Conservation (phyloP, 2,113 vertebrate species). For the Hydrolagus affinis region DNA sequence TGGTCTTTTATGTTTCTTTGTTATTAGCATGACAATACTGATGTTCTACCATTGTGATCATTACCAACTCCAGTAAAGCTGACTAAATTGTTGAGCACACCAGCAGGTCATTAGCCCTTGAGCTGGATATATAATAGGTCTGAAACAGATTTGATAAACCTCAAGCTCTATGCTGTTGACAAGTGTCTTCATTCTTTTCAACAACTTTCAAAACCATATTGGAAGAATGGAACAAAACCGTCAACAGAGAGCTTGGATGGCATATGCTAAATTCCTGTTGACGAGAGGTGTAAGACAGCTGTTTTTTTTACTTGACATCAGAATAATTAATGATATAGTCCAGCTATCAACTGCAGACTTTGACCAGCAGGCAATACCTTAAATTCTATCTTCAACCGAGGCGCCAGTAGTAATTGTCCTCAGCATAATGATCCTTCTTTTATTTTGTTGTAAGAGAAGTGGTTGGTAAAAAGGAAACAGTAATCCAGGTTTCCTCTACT, state of each 20-base stretch:
- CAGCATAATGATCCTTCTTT: slow-evolving; percentile 45
- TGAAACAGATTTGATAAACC: slow-evolving; percentile 80
- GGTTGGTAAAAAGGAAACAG: slow-evolving; percentile 47
- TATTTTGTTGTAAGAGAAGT: slow-evolving; percentile 43
- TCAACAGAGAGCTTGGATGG: slow-evolving; percentile 50
- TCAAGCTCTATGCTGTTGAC: slow-evolving; percentile 77
- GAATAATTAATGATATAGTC: slow-evolving; percentile 77
- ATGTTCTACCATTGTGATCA: slow-evolving; percentile 30
- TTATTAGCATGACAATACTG: slow-evolving; percentile 27
- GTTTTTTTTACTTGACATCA: slow-evolving; percentile 51
- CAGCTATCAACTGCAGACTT: slow-evolving; percentile 57
- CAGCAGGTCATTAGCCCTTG: slow-evolving; percentile 74
- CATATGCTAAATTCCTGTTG: slow-evolving; percentile 50
- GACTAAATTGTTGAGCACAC: slow-evolving; percentile 43
- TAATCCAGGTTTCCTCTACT: slow-evolving; percentile 35
- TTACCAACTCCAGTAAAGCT: slow-evolving; percentile 35
- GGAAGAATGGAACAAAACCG: slow-evolving; percentile 81
- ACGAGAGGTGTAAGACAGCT: slow-evolving; percentile 56
- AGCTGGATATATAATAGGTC: slow-evolving; percentile 44
- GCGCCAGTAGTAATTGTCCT: slow-evolving; percentile 41
- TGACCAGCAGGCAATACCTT: slow-evolving; percentile 58
- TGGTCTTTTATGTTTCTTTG: slow-evolving; percentile 29
- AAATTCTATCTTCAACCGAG: slow-evolving; percentile 46
- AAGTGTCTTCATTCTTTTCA: slow-evolving; percentile 93
- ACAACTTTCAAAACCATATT: slow-evolving; percentile 75